Evolutionary conservation across 2,113 vertebrate genomes (phyloP).

Genomic region (Ascaphus truei): DNA sequence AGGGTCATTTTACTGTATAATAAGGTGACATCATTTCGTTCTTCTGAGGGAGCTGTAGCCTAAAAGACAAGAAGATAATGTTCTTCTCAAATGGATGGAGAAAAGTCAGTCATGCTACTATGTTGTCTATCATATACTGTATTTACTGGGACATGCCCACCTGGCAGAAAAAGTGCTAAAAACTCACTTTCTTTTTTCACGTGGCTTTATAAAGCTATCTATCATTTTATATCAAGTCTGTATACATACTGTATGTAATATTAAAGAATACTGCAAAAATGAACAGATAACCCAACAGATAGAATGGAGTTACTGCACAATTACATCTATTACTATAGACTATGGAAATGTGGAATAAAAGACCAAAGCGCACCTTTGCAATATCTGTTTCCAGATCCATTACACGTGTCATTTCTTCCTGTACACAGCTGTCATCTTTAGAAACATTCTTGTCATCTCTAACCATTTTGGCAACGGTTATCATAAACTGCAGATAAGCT

Average conservation of each 20-base stretch:
- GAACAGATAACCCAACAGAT: neutral
- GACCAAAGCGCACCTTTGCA: slow-evolving; percentile 75
- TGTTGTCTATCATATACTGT: no score
- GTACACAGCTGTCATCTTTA: slow-evolving; percentile 65
- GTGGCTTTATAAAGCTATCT: no score
- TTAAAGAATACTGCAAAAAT: no score
- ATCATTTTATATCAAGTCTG: no score
- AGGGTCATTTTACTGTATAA: slow-evolving; percentile 92
- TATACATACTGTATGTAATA: no score
- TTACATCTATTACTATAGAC: no score
- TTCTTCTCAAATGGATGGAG: no score
- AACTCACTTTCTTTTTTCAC: no score
- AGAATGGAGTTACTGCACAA: neutral
- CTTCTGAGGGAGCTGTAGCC: slow-evolving; percentile 85
- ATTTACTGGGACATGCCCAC: no score
- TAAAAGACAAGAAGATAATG: slow-evolving; percentile 41
- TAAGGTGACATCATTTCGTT: slow-evolving; percentile 85
- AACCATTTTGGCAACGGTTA: slow-evolving; percentile 79
- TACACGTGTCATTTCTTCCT: slow-evolving; percentile 82
- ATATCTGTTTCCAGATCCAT: slow-evolving; percentile 87
- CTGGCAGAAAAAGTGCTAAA: no score
- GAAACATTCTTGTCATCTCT: slow-evolving; percentile 78
- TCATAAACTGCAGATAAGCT: slow-evolving; percentile 91
- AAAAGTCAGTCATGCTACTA: no score
- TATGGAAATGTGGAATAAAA: neutral